Evolutionary conservation across 2,888 invertebrate species (phyloP).

Genomic region (Chymomyza amoena): DNA sequence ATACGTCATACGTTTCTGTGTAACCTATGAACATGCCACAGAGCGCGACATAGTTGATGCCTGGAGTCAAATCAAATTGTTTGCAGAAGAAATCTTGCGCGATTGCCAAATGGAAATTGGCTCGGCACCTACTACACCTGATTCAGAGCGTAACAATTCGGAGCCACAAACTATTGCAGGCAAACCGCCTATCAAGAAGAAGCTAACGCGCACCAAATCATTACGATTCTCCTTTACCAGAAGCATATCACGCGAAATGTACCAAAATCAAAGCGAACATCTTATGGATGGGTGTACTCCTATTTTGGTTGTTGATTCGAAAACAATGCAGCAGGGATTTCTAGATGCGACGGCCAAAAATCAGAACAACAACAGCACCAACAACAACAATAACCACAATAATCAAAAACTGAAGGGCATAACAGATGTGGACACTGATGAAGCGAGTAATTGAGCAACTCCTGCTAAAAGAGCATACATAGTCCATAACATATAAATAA

Average conservation of each 20-base stretch:
- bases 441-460: constrained; percentile 75
- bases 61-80: constrained; percentile 82
- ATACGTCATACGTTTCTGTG: constrained; percentile 89
- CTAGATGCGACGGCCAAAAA: constrained; percentile 73
- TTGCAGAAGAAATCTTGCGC: constrained; percentile 81
- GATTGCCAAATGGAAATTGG: constrained; percentile 69
- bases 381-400: constrained; percentile 10
- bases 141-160: constrained; percentile 65
- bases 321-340: constrained; percentile 74
- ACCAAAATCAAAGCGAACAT: constrained; percentile 77
- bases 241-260: constrained; percentile 79
- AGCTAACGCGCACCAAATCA: constrained; percentile 77
- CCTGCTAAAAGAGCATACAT: background rate
- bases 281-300: constrained; percentile 79
- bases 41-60: constrained; percentile 86
- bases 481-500: no score
- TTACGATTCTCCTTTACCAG: constrained; percentile 79
- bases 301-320: constrained; percentile 77
- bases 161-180: constrained; percentile 63
- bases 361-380: constrained; percentile 32
- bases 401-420: constrained; percentile 70
- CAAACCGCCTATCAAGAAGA: constrained; percentile 76
- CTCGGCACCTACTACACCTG: constrained; percentile 68
- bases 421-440: constrained; percentile 77
- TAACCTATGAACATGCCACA: constrained; percentile 87